Percentiles rank a stretch among this genome's conserved stretches.
Conservation (phyloP, 2,888 invertebrate species). For the Thysanoteuthis rhombus region DNA sequence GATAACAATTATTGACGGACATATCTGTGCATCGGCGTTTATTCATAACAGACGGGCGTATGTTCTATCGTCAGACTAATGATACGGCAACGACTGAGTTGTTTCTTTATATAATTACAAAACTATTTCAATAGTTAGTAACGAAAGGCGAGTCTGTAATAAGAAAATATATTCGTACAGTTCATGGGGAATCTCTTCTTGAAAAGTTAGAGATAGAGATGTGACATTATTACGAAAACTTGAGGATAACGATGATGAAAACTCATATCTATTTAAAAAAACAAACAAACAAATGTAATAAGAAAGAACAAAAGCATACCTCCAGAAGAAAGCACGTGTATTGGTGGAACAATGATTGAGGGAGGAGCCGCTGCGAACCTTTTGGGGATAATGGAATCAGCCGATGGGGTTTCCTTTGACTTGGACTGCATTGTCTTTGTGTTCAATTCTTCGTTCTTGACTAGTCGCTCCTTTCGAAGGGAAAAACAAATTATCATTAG, state of each 20-base stretch:
- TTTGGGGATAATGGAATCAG: not conserved
- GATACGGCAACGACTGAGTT: too few species aligned
- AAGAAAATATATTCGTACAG: too few species aligned
- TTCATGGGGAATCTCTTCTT: too few species aligned
- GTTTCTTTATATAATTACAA: too few species aligned
- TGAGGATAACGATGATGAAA: not conserved
- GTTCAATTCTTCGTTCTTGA: constrained; percentile 12
- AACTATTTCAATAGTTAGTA: too few species aligned
- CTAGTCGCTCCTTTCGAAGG: not conserved
- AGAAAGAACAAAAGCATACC: not conserved
- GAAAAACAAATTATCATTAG: not conserved
- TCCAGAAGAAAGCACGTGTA: not conserved
- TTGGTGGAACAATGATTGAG: not conserved
- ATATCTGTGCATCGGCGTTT: too few species aligned
- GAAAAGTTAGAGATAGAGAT: not conserved
- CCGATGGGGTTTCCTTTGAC: not conserved
- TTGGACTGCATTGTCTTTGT: not conserved
- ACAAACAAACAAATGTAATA: not conserved
- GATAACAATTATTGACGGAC: too few species aligned
- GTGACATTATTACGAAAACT: not conserved
- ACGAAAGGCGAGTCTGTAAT: too few species aligned
- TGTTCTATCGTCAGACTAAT: too few species aligned
- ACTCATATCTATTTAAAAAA: too few species aligned
- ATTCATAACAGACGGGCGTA: too few species aligned
- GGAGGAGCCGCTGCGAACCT: not conserved